Evolutionary conservation across 2,113 vertebrate species (phyloP), one percentile per base, ranked within the genome.

Genomic region (Columba janthina): DNA sequence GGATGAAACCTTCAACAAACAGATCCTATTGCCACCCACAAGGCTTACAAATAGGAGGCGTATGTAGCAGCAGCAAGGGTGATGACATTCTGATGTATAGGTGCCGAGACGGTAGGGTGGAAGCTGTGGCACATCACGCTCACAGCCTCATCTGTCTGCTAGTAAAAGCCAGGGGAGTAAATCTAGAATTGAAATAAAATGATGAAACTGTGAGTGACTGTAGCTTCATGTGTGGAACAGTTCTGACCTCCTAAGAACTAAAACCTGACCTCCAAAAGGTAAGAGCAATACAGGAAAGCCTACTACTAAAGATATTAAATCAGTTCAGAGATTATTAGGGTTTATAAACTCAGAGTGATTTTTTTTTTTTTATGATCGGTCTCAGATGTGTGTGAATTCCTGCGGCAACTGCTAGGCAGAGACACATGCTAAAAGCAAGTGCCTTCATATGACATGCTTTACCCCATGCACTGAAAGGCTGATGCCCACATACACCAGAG

Each of bases 271-370:
- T 88, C 53, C 57, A 26, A 94, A 96, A 94, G 75, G 93, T 95
- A 94, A 91, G 96, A 93, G 56, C 83, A 89, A 66, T 91, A 85
- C 89, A 95, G 73, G 80, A 96, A 94, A 96, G 80, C 91, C 91
- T 71, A 50, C 86, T 94, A 82, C 80, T 96, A 88, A 96, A 94
- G 73, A 76, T 89, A 91, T 66, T 91, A 94, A 96, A 94, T 91
- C 87, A 81, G 66, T 85, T 92, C 80, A 72, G 91, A 93, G 93
- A 94, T 95, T 93, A 90, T 93, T 92, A 74, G 36, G 61, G 65
- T 85, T 91, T 95, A 93, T 72, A 95, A 95, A 95, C 84, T 91
- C 76, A 69, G 66, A 17, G 36, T 72, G 57, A 53, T 40, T 44
- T 94, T 93, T 94, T 90, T 96, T 89, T 46, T 46, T 40, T 50